A percentile compares a stretch with the other conserved stretches of the same genome.
Evolutionary conservation across 2,113 vertebrate genomes (phyloP).

Genomic region (Oreocharis arfaki): DNA sequence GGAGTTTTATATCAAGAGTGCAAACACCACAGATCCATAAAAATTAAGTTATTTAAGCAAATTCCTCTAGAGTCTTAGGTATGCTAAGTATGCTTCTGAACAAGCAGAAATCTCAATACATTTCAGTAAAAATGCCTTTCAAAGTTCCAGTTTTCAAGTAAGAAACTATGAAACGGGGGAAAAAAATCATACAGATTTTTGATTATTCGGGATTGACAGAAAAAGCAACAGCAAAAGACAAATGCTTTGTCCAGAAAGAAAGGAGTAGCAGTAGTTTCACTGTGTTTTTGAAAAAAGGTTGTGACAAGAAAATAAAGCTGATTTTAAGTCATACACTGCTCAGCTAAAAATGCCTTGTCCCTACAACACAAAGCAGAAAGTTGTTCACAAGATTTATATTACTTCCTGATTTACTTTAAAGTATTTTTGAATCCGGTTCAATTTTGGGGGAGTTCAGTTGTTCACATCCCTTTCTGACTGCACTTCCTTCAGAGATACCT

Average conservation of each 20-base stretch:
- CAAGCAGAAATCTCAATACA: background rate
- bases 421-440: background rate
- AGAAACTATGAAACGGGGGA: background rate
- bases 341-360: background rate
- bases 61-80: background rate
- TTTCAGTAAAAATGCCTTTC: background rate
- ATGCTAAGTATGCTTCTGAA: background rate
- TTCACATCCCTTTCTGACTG: background rate
- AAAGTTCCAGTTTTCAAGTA: background rate
- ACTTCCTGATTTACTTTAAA: background rate
- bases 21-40: background rate
- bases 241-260: background rate
- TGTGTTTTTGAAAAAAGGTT: background rate
- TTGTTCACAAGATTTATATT: background rate
- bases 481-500: background rate
- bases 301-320: background rate
- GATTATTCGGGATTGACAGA: background rate
- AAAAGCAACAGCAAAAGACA: background rate
- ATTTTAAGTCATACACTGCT: background rate
- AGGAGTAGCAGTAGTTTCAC: background rate
- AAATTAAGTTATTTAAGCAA: background rate
- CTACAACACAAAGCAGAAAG: background rate
- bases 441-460: background rate
- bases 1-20: background rate
- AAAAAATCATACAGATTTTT: background rate